Base-by-base conservation (phyloP, 2,888 invertebrate genomes). In the Microplitis deprimator region DNA sequence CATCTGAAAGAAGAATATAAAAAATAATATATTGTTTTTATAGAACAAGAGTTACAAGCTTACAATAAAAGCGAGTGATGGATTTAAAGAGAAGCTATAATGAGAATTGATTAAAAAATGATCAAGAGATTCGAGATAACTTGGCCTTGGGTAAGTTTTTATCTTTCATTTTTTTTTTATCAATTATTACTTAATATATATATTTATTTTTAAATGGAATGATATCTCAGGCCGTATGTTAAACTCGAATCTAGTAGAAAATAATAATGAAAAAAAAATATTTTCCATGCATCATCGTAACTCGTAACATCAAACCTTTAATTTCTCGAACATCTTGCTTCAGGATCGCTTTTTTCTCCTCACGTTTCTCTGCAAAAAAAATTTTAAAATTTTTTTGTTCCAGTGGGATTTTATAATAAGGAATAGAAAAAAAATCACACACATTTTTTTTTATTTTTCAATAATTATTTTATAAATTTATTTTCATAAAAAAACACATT, bases 1-100 rank as follows among this genome's bases (percentile, higher is more conserved):
- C 88, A 88, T 89, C 89, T 89, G 89, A 89, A 89, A 89, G 82
- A 87, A 88, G 82, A 87, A 88, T 84, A 85, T 86, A 85, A 86
- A 29, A 62, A 62, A 87, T 86, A 84, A 85, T 84, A 85, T 82
- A 82, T 84, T 86, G 77, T 68, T 64, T 78, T 81, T 68, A 68
- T 62, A 73, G 38, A 62, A 16, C 41, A 29, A 29, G 29, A 29
- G 29, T 29, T 29, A 29, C 29, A 20, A 72, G 8, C 38, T 70
- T 38, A 50, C 6, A 60, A 6, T 70, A 40, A 78, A 73, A 68
- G 68, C 64, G 75, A 50, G 13, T 17, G 71, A 62, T 62, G 71
- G 62, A 62, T 16, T 72, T 40, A 39, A 60, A 72, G 50, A 50
- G 50, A 65, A n/a, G 65, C 73, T 65, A 73, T 62, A 73, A 73